Evolutionary conservation across 2,888 invertebrate genomes (phyloP), one percentile per base, ranked within the genome.

Genomic region (Harmothoe impar): DNA sequence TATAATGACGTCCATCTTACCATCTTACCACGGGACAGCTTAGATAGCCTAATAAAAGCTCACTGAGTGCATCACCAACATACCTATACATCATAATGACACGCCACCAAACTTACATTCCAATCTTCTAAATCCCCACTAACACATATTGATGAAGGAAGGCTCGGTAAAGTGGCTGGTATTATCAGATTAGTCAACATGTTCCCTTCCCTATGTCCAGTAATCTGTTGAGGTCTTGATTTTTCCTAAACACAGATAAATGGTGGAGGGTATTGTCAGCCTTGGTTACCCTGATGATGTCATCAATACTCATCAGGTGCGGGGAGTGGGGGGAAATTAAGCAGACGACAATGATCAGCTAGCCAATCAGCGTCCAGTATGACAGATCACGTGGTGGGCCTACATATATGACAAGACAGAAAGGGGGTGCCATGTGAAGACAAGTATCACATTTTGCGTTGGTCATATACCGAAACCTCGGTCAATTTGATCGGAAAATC

Each of bases 351-450:
- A 31, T 77, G 77, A 77, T 77, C 31, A 31, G 77, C 31, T 1
- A 77, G 77, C 33, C 81, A 81, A 81, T 81, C 81, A 81, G 81
- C n/a, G 43, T 81, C 81, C 20, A 15, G 5, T 43, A 33, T 81
- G 81, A 81, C 35, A 33, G 81, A 81, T 81, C 81, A 81, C 43
- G 35, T 81, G 43, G 20, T 81, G 81, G 7, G 33, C 43, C 15
- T 20, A 35, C n/a, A 15, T 29, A n/a, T n/a, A 62, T 72, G 31
- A 29, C 25, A 23, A 72, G 5, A 15, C 15, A 29, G 72, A 29
- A 25, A 15, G 29, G 62, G 20, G 62, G 62, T 3, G 72, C 15
- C 29, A 43, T 43, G n/a, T n/a, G n/a, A n/a, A n/a, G n/a, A n/a
- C n/a, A n/a, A n/a, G n/a, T n/a, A n/a, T n/a, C n/a, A n/a, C n/a